These are phyloP conservation scores for Bombycilla garrulus DNA, from an alignment of 2,113 vertebrate species.

Conservation along the genomic window DNA sequence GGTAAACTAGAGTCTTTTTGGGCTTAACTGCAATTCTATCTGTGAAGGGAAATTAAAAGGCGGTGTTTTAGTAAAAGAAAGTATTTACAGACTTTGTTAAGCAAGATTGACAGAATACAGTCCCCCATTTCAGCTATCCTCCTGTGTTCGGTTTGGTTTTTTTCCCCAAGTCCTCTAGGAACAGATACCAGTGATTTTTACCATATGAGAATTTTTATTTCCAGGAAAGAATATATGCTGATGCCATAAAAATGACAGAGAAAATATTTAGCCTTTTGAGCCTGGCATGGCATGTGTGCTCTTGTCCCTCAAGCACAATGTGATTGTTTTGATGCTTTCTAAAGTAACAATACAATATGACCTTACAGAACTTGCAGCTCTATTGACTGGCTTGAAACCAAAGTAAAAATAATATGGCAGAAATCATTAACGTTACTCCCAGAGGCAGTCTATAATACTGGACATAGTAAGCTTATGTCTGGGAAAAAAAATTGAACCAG, in stretches of 20 bases:
- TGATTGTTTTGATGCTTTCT: constrained; percentile 3
- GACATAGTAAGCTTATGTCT: not conserved
- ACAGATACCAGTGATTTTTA: not conserved
- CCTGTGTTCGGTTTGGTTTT: not conserved
- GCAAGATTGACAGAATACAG: not conserved
- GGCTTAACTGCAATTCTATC: not conserved
- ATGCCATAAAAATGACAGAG: not conserved
- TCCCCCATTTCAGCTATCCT: not conserved
- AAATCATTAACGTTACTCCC: constrained; percentile 15
- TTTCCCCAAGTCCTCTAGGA: not conserved
- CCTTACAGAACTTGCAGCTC: constrained; percentile 15
- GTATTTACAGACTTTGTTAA: not conserved
- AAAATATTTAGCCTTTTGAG: not conserved
- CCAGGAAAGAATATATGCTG: not conserved
- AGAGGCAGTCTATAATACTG: not conserved
- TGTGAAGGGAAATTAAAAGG: not conserved
- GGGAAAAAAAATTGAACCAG: not conserved
- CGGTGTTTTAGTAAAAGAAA: not conserved
- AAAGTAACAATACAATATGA: constrained; percentile 44
- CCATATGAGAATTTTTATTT: not conserved
- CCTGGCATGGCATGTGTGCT: not conserved
- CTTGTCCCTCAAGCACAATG: not conserved
- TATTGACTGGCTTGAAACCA: not conserved
- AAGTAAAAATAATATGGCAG: not conserved
- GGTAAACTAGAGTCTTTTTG: not conserved